Evolutionary conservation across 2,888 invertebrate species (phyloP), one percentile per base, ranked within the genome.

Genomic region (Idaea dimidiata): DNA sequence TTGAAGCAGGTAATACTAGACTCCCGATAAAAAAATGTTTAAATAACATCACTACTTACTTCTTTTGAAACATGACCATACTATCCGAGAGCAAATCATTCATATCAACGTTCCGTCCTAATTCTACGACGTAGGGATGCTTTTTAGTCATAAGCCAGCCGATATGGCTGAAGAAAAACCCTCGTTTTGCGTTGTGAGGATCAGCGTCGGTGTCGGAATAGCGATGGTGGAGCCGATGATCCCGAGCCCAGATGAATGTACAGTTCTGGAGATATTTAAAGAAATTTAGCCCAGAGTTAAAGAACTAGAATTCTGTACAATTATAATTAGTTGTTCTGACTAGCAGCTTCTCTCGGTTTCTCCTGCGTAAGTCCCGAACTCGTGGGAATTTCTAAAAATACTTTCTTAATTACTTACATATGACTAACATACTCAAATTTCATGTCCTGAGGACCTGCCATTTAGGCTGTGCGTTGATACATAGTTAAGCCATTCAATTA

Each of bases 101-200:
- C 91, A 97, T 89, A 77, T 97, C 96, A 43, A 97, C 94, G 24
- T 89, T 92, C 64, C 73, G 94, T 24, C 94, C 96, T 70, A 95
- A 94, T 64, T 93, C 90, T 32, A 93, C 94, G 53, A 96, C 96
- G 67, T 95, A 93, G 0, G 96, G 97, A 79, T 97, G 97, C 81
- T 97, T 97, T 70, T 93, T 94, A 66, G 90, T 88, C 94, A 97
- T 93, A 17, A 97, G 87, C 97, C 97, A 98, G 7, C 97, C 97
- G 60, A 97, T 94, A 81, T 98, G 97, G 2, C 96, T 94, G 87
- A 97, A 98, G 91, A 97, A 97, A 89, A 98, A 97, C 0, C 97
- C 97, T 57, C 96, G 90, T 58, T 93, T 94, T 0, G 96, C 93
- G 79, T 97, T 97, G 84, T 97, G 97, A 0, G 97, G 97, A 81